phyloP scores from a whole-genome alignment of 2,113 vertebrate genomes.

The Neoarius graeffei region DNA sequence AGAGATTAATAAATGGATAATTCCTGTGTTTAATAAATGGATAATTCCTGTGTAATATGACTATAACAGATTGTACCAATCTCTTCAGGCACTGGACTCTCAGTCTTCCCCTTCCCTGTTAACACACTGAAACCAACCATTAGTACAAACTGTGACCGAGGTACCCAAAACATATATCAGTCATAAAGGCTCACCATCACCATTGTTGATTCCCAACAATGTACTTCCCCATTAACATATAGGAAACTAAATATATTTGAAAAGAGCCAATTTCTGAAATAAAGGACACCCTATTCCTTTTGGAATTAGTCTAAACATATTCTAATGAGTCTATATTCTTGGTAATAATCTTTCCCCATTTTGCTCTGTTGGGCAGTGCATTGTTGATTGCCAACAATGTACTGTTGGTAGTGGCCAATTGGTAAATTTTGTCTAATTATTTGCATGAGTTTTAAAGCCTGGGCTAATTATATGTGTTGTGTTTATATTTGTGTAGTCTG shows the following conservation, averaged over 20 bases:
- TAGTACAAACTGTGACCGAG: slow-evolving; percentile 88
- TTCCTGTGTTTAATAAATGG: slow-evolving; percentile 48
- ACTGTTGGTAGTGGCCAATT: slow-evolving; percentile 83
- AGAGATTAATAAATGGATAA: background rate
- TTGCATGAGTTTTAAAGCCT: slow-evolving; percentile 66
- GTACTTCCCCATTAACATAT: slow-evolving; percentile 74
- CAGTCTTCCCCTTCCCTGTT: slow-evolving; percentile 86
- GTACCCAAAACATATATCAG: slow-evolving; percentile 77
- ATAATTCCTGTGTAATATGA: slow-evolving; percentile 67
- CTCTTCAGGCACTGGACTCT: slow-evolving; percentile 84
- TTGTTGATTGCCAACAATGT: slow-evolving; percentile 96
- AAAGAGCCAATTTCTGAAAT: slow-evolving; percentile 50
- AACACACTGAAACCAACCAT: slow-evolving; percentile 84
- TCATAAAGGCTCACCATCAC: slow-evolving; percentile 74
- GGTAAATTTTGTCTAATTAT: slow-evolving; percentile 65
- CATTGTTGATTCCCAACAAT: slow-evolving; percentile 88
- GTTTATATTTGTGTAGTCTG: slow-evolving; percentile 36
- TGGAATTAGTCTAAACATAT: slow-evolving; percentile 23
- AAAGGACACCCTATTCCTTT: slow-evolving; percentile 14
- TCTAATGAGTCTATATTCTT: slow-evolving; percentile 39
- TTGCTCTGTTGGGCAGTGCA: slow-evolving; percentile 87
- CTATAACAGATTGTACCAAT: slow-evolving; percentile 76
- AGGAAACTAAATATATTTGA: slow-evolving; percentile 46
- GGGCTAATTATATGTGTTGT: background rate
- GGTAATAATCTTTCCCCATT: slow-evolving; percentile 67